Conservation (phyloP, 2,113 vertebrate species). For the Cyprinodon variegatus region DNA sequence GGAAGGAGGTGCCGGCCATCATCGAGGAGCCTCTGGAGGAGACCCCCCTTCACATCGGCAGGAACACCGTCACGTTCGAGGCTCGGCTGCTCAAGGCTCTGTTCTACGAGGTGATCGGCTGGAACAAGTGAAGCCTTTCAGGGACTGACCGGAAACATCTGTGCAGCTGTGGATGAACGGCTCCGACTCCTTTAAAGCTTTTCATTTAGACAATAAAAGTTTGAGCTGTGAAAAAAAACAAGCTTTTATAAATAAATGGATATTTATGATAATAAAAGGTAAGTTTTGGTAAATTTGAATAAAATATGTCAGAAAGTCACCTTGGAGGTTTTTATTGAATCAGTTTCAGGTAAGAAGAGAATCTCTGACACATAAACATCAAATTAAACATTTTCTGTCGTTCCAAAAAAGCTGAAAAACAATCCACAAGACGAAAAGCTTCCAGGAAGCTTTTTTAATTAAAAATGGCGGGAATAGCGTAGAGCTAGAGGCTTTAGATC, state of each 20-base stretch:
- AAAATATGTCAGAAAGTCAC: neutral
- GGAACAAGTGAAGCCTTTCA: conserved; percentile 78
- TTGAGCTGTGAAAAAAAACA: neutral
- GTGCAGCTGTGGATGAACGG: conserved; percentile 5
- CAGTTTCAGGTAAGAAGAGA: neutral
- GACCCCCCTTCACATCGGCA: conserved; percentile 86
- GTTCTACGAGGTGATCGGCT: conserved; percentile 90
- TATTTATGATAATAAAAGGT: conserved; percentile 14
- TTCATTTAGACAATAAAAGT: conserved; percentile 2
- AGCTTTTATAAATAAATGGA: conserved; percentile 11
- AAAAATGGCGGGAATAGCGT: too few species aligned
- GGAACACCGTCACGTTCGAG: conserved; percentile 95
- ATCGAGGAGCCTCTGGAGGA: conserved; percentile 94
- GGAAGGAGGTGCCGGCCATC: conserved; percentile 87
- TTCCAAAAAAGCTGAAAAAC: too few species aligned
- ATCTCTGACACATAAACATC: neutral
- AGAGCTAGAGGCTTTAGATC: too few species aligned
- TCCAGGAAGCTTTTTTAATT: too few species aligned
- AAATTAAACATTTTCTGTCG: too few species aligned
- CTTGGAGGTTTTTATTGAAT: neutral
- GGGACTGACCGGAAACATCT: neutral
- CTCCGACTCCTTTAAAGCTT: neutral
- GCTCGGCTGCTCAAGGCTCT: conserved; percentile 89
- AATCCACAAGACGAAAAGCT: too few species aligned
- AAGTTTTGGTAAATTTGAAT: conserved; percentile 4